phyloP scores from a whole-genome alignment of 2,888 invertebrate genomes.

The Tyria jacobaeae region DNA sequence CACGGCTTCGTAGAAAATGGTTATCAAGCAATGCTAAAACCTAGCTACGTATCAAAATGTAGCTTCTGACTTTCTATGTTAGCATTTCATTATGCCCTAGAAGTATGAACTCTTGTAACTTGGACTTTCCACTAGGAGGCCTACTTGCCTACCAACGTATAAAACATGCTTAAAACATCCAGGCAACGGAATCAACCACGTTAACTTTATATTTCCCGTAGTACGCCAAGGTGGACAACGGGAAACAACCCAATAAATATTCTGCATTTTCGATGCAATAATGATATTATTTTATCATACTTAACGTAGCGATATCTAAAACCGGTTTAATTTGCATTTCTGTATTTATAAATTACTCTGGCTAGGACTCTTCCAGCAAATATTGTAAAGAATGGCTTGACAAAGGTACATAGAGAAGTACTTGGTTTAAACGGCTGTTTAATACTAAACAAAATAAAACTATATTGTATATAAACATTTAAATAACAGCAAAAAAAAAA shows the following conservation, averaged over 20 bases:
- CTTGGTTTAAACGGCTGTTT: too few species aligned
- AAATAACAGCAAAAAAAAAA: too few species aligned
- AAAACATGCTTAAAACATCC: background rate
- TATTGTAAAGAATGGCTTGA: background rate
- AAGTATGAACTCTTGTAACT: too few species aligned
- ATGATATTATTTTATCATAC: slow-evolving; percentile 7
- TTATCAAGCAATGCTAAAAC: too few species aligned
- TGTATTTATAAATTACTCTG: slow-evolving; percentile 1
- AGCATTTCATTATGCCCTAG: background rate
- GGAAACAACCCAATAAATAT: too few species aligned
- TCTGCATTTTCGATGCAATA: background rate
- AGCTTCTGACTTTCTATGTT: background rate
- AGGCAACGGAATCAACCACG: background rate
- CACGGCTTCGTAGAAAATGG: too few species aligned
- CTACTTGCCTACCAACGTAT: background rate
- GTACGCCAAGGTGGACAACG: too few species aligned
- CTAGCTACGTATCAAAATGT: background rate
- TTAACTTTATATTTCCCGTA: too few species aligned
- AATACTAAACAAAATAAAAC: too few species aligned
- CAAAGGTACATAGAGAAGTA: background rate
- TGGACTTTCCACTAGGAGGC: too few species aligned
- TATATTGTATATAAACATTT: too few species aligned
- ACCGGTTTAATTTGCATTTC: slow-evolving; percentile 6
- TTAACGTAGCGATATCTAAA: slow-evolving; percentile 4
- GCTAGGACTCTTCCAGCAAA: background rate